These are phyloP conservation scores for Drosophila ercepeae DNA, from an alignment of 1,140 invertebrate genomes.

Conservation along the genomic window DNA sequence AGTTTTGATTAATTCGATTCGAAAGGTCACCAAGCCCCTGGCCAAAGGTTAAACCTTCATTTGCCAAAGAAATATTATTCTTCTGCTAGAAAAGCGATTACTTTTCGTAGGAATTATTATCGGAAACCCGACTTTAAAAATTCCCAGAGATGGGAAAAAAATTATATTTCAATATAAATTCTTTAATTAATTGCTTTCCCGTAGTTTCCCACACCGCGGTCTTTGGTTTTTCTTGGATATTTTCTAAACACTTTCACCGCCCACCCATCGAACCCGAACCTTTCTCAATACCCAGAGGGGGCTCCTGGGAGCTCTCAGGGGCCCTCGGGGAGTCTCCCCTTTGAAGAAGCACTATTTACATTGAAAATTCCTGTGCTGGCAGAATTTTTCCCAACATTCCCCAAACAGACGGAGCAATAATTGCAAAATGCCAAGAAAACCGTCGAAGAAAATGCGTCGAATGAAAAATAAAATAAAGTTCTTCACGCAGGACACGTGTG, in stretches of 20 bases:
- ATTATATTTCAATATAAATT: not conserved
- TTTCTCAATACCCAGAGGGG: not conserved
- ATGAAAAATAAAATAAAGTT: slow-evolving; percentile 9
- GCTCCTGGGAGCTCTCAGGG: no score
- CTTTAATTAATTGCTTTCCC: not conserved
- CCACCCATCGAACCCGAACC: not conserved
- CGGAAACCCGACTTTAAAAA: not conserved
- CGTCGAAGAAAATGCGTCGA: slow-evolving; percentile 16
- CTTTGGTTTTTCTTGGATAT: not conserved
- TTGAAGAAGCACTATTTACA: slow-evolving; percentile 43
- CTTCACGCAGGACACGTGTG: slow-evolving; percentile 10
- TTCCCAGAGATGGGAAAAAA: no score
- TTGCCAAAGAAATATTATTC: not conserved
- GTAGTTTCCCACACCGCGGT: not conserved
- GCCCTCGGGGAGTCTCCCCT: no score
- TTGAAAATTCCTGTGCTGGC: slow-evolving; percentile 36
- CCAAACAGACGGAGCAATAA: slow-evolving; percentile 44
- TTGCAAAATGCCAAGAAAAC: slow-evolving; percentile 58
- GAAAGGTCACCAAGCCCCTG: slow-evolving; percentile 22
- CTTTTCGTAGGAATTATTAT: not conserved
- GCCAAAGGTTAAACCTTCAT: slow-evolving; percentile 4
- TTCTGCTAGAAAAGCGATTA: no score
- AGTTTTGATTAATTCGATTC: slow-evolving; percentile 46
- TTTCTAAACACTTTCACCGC: not conserved
- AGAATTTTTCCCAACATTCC: slow-evolving; percentile 41